Base-by-base conservation (phyloP, 2,797 vertebrate genomes). In the Diplodus sargus region DNA sequence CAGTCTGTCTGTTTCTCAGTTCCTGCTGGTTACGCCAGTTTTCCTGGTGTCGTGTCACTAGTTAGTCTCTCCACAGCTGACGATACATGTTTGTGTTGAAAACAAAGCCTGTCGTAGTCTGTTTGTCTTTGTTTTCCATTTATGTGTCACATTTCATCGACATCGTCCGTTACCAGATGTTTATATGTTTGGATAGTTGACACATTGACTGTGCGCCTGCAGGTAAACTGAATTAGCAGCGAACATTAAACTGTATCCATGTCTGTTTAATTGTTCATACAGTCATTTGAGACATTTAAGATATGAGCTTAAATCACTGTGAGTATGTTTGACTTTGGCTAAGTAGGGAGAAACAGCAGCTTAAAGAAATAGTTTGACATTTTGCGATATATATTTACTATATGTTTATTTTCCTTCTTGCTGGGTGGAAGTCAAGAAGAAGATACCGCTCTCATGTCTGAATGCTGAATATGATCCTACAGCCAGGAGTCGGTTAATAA, bases 61-160 rank as follows among this genome's bases (percentile, higher is more conserved):
- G 74, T 64, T 74, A 28, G 59, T 72, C 39, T 51, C 47, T 75
- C 69, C 42, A 69, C 62, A 53, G 64, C 47, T 25, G 51, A 58
- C 48, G 12, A 9, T 75, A 70, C 20, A 22, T 81, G 74, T 78
- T 70, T 79, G 49, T 78, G 49, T 30, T 48, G 45, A 60, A 81
- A 77, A 74, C 49, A 69, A 22, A 62, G 66, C 79, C 49, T 84
- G 65, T 88, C 63, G 20, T 9, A 2, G 25, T 84, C 3, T 85
- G 60, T 89, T 47, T 87, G 81, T 89, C 51, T 85, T 64, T 65
- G 67, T 89, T 70, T 48, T 34, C 23, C 53, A 43, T 77, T 20
- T 74, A 14, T 63, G 57, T 86, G 74, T 81, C 22, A 76, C 66
- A 2, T 76, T 67, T 73, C 69, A 34, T 68, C 59, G 25, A 63